phyloP scores from a whole-genome alignment of 2,888 invertebrate genomes.

The Heliconius ismenius region DNA sequence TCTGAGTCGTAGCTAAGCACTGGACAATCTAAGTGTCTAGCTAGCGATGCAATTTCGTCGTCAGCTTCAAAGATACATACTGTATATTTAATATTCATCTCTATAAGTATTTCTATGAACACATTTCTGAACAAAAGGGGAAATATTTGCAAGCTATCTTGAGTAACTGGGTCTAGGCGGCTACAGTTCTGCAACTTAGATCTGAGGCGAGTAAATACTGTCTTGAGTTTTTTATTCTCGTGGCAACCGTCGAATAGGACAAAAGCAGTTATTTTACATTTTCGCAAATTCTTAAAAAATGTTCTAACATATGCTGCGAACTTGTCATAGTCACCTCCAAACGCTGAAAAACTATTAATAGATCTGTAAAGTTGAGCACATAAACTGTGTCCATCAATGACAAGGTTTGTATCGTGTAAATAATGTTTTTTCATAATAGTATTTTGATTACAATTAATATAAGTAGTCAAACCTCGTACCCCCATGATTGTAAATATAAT shows the following conservation, averaged over 20 bases:
- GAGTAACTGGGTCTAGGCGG: constrained; percentile 79
- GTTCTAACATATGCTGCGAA: constrained; percentile 84
- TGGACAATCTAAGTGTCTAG: constrained; percentile 89
- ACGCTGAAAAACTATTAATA: constrained; percentile 84
- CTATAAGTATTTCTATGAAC: constrained; percentile 86
- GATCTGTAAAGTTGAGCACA: constrained; percentile 86
- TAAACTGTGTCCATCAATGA: constrained; percentile 91
- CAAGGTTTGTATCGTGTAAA: constrained; percentile 85
- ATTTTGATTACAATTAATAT: constrained; percentile 85
- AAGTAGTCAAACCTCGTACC: constrained; percentile 91
- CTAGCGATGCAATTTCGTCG: constrained; percentile 91
- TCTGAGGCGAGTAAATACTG: constrained; percentile 81
- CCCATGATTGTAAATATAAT: constrained; percentile 83
- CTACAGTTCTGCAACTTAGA: constrained; percentile 83
- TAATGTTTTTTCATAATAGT: constrained; percentile 84
- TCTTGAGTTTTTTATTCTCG: constrained; percentile 86
- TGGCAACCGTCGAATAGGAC: constrained; percentile 92
- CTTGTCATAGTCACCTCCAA: constrained; percentile 93
- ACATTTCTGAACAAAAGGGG: constrained; percentile 89
- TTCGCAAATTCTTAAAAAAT: constrained; percentile 86
- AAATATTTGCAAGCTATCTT: constrained; percentile 83
- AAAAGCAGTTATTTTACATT: constrained; percentile 87
- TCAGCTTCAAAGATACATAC: constrained; percentile 95
- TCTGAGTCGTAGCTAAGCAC: constrained; percentile 97
- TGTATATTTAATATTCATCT: constrained; percentile 85